Percentiles rank a stretch among this genome's conserved stretches.
Evolutionary conservation across 2,113 vertebrate genomes (phyloP).

Genomic region (Sylvia atricapilla): DNA sequence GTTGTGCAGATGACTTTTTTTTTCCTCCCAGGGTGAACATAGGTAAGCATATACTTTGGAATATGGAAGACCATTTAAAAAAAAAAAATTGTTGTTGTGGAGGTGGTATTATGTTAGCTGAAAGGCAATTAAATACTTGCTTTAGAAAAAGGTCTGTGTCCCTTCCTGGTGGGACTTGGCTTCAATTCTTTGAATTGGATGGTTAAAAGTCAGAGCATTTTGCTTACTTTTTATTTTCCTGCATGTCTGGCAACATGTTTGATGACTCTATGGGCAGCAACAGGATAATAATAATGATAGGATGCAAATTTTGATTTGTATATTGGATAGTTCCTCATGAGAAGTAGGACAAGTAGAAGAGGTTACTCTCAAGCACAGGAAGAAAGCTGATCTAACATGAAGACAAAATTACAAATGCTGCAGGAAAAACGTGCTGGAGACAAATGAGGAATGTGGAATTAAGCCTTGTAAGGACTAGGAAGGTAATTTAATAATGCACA

Average conservation of each 20-base stretch:
- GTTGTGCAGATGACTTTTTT: background rate
- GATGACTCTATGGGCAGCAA: background rate
- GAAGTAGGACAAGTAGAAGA: background rate
- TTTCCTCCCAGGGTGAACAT: background rate
- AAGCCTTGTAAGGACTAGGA: background rate
- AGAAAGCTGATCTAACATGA: background rate
- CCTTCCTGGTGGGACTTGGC: background rate
- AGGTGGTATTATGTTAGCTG: background rate
- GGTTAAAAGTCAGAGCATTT: background rate
- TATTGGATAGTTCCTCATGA: background rate
- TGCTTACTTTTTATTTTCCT: background rate
- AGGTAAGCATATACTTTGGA: background rate
- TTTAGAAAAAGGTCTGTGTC: background rate
- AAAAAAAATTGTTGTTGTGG: background rate
- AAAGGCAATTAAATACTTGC: background rate
- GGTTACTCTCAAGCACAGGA: background rate
- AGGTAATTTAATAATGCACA: background rate
- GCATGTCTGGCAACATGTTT: background rate
- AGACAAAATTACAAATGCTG: background rate
- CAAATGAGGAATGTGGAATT: background rate
- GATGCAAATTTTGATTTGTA: background rate
- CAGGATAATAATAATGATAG: background rate
- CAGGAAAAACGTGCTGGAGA: background rate
- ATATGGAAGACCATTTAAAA: rapidly evolving
- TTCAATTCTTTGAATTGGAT: background rate